A percentile compares a stretch with the other conserved stretches of the same genome.
Evolutionary conservation across 2,797 vertebrate species (phyloP).

Genomic region (Tokudaia tokunoshimensis): DNA sequence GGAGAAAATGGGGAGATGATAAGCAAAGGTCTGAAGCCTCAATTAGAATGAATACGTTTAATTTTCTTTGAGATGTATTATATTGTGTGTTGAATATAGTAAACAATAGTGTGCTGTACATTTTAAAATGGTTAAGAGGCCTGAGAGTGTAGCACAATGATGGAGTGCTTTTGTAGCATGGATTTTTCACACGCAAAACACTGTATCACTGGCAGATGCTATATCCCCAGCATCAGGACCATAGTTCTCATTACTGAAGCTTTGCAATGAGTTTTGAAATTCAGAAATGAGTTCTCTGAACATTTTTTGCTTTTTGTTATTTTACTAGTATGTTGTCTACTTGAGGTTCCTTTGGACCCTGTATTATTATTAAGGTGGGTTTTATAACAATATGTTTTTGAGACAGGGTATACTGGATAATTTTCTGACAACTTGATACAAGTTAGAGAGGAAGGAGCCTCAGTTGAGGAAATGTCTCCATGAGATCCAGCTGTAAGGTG

Average conservation of each 20-base stretch:
- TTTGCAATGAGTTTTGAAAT: background rate
- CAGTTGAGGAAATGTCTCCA: background rate
- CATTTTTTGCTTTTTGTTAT: background rate
- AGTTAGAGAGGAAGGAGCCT: background rate
- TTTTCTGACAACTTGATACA: background rate
- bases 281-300: background rate
- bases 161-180: background rate
- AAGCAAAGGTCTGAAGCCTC: background rate
- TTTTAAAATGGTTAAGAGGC: background rate
- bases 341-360: background rate
- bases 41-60: background rate
- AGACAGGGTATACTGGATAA: background rate
- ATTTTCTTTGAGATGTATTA: background rate
- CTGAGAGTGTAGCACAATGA: background rate
- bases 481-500: background rate
- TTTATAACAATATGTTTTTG: background rate
- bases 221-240: background rate
- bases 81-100: background rate
- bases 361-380: background rate
- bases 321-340: background rate
- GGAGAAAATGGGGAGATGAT: background rate
- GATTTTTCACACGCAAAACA: background rate
- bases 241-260: background rate
- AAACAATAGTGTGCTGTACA: background rate
- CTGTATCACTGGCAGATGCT: background rate